These are phyloP conservation scores for Drosophila hydei DNA, from an alignment of 1,140 invertebrate genomes.

Conservation along the genomic window DNA sequence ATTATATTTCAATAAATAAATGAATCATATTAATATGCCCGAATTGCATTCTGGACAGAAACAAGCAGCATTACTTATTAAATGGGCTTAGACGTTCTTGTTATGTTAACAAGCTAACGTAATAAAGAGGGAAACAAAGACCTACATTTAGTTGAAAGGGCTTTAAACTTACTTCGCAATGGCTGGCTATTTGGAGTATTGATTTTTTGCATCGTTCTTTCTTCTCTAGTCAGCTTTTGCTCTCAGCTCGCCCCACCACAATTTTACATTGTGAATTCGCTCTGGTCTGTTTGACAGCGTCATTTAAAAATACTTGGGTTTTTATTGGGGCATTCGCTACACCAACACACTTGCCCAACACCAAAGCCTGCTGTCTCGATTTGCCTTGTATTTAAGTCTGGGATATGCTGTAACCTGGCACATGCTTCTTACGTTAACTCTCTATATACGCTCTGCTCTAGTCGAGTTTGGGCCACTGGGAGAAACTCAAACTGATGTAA, in stretches of 20 bases:
- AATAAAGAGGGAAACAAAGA: conserved; percentile 5
- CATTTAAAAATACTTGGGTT: conserved; percentile 48
- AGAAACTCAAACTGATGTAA: too few species aligned
- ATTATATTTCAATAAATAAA: background rate
- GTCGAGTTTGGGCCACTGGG: too few species aligned
- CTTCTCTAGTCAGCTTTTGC: background rate
- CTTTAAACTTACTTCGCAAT: conserved; percentile 22
- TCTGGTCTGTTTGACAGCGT: conserved; percentile 38
- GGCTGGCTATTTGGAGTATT: conserved; percentile 56
- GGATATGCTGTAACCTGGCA: background rate
- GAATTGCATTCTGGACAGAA: background rate
- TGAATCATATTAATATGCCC: background rate
- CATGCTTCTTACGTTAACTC: too few species aligned
- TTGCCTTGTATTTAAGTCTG: conserved; percentile 5
- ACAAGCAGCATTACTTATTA: background rate
- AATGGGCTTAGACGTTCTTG: conserved; percentile 16
- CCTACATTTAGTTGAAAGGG: background rate
- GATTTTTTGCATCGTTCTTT: conserved; percentile 46
- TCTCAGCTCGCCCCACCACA: background rate
- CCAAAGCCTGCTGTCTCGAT: conserved; percentile 18
- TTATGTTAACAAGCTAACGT: conserved; percentile 1
- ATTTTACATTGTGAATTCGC: conserved; percentile 40
- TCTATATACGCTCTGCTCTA: too few species aligned
- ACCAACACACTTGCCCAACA: background rate
- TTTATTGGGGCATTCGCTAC: background rate